Evolutionary conservation across 2,797 vertebrate species (phyloP).

Genomic region (Bradypodion pumilum): DNA sequence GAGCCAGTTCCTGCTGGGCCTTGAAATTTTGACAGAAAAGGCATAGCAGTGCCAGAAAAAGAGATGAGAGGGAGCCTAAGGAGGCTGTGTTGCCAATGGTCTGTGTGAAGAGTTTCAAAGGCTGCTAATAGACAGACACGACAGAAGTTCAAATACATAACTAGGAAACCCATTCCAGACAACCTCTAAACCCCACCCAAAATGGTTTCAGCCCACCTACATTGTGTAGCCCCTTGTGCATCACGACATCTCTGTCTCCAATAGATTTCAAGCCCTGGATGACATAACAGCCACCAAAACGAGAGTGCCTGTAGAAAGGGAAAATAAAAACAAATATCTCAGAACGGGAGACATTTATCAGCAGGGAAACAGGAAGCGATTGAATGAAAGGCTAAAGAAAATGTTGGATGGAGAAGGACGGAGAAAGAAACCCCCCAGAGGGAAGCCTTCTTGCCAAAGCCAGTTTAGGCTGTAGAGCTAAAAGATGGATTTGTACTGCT

Average conservation of each 20-base stretch:
- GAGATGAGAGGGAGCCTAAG: not conserved
- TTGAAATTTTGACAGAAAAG: not conserved
- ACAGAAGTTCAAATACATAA: not conserved
- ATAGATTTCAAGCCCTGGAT: conserved; percentile 92
- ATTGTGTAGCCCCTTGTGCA: conserved; percentile 90
- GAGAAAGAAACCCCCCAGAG: too few species aligned
- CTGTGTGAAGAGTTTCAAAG: not conserved
- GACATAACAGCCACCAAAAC: conserved; percentile 91
- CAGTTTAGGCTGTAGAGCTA: not conserved
- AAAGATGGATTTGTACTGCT: not conserved
- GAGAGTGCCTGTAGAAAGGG: conserved; percentile 84
- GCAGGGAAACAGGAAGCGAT: not conserved
- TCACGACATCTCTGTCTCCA: conserved; percentile 89
- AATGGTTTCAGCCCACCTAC: conserved; percentile 72
- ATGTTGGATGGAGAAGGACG: not conserved
- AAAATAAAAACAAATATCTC: rapidly evolving
- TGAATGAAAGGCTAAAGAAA: not conserved
- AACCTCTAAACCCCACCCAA: too few species aligned
- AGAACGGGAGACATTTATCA: not conserved
- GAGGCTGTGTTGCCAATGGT: not conserved
- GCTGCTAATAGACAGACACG: not conserved
- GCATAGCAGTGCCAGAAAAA: not conserved
- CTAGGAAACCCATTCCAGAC: not conserved
- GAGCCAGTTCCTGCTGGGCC: not conserved
- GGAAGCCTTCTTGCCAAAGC: too few species aligned